Conservation (phyloP, 1,140 invertebrate species). For the Telenomus remus region DNA sequence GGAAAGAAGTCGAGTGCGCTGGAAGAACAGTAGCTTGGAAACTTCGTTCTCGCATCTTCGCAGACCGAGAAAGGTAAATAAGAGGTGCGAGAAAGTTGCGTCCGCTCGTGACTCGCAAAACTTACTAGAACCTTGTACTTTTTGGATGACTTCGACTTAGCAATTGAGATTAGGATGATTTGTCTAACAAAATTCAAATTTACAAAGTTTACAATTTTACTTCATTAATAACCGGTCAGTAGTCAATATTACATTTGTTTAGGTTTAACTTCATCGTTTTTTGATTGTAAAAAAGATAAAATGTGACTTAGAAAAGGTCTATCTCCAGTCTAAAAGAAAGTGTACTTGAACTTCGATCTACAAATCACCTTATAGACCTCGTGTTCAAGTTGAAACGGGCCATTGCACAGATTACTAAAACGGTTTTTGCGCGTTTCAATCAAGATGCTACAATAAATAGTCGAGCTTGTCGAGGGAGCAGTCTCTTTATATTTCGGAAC, state of each 20-base stretch:
- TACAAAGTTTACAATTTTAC: neutral
- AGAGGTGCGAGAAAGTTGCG: slow-evolving; percentile 23
- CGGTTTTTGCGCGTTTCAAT: slow-evolving; percentile 32
- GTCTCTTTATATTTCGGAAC: slow-evolving; percentile 37
- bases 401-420: slow-evolving; percentile 30
- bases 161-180: slow-evolving; percentile 21
- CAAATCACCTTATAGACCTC: slow-evolving; percentile 6
- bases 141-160: slow-evolving; percentile 15
- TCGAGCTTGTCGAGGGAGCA: slow-evolving; percentile 29
- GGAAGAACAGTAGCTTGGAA: slow-evolving; percentile 44
- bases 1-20: slow-evolving; percentile 44
- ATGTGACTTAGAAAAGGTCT: too few species aligned
- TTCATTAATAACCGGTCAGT: neutral
- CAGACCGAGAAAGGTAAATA: neutral
- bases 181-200: slow-evolving; percentile 5
- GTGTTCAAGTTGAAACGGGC: slow-evolving; percentile 10
- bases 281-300: too few species aligned
- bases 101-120: slow-evolving; percentile 8
- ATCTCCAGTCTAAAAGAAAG: too few species aligned
- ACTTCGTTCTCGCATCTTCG: slow-evolving; percentile 40
- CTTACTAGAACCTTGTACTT: slow-evolving; percentile 38
- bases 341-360: too few species aligned
- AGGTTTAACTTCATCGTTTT: too few species aligned
- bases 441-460: slow-evolving; percentile 38
- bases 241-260: too few species aligned